Evolutionary conservation across 1,140 invertebrate species (phyloP), one percentile per base, ranked within the genome.

Genomic region (Liolophura sinensis): DNA sequence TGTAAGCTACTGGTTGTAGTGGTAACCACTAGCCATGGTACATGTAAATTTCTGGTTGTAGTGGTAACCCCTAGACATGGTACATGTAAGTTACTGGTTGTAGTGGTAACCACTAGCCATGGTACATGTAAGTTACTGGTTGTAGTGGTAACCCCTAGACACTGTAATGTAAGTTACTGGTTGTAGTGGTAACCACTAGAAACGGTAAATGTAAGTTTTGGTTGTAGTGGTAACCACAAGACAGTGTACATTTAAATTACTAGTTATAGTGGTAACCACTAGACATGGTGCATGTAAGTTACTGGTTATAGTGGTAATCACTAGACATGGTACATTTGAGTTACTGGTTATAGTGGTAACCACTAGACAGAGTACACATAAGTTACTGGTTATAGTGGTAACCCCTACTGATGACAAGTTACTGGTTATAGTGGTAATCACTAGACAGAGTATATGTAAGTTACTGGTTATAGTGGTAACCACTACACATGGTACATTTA

Each of bases 1-100:
- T 50, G 49, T 50, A 50, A n/a, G n/a, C 12, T 50, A n/a, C 12
- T n/a, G 12, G 49, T n/a, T 50, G n/a, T 50, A 14, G 12, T 50
- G 49, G 97, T 52, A 88, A 89, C 14, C 90, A 92, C 11, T 91
- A 89, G 76, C 93, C 93, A 7, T 96, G 94, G 82, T 84, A 67
- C 70, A 63, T 22, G 31, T 54, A n/a, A 0, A 27, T 52, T 16
- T 49, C 31, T 48, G 22, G 14, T 62, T n/a, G 7, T 52, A 52
- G 9, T 40, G 31, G 31, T 40, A 40, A 5, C 9, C 9, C 31
- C 31, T 24, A 52, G 3, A 3, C 22, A 52, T n/a, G 22, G 12
- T 52, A 52, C 3, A 5, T 52, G 51, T 50, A 50, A 50, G n/a
- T 50, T 50, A n/a, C 18, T n/a, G 12, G 22, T n/a, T 4, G 12